Conservation (phyloP, 1,140 invertebrate genomes). For the Trachymyrmex septentrionalis region DNA sequence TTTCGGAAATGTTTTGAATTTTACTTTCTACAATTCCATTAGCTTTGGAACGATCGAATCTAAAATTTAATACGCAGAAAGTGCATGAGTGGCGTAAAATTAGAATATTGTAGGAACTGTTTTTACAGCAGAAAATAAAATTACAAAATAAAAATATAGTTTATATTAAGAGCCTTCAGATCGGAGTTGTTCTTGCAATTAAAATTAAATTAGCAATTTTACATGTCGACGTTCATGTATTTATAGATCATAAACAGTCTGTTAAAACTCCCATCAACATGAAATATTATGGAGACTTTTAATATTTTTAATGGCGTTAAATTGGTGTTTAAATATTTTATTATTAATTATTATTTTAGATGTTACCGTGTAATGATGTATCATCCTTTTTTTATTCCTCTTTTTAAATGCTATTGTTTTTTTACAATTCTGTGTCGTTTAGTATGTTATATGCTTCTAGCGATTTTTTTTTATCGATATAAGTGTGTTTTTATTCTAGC, state of each 20-base stretch:
- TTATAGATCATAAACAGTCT: background rate
- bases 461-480: background rate
- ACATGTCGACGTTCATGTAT: background rate
- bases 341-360: background rate
- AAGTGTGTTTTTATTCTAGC: background rate
- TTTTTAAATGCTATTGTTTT: background rate
- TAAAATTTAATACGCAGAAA: background rate
- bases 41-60: background rate
- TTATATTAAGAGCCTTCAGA: background rate
- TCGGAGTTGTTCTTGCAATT: background rate
- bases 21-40: background rate
- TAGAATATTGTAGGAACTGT: background rate
- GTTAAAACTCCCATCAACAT: background rate
- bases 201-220: constrained; percentile 6
- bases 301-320: background rate
- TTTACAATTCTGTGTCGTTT: background rate
- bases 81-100: background rate
- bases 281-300: background rate
- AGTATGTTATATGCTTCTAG: background rate
- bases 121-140: background rate
- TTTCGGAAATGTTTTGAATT: background rate
- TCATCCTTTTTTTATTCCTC: background rate
- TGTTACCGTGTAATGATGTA: background rate
- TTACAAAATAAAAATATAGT: background rate
- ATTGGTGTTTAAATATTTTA: background rate